phyloP scores from a whole-genome alignment of 1,140 invertebrate species.

The Bombyx mandarina region DNA sequence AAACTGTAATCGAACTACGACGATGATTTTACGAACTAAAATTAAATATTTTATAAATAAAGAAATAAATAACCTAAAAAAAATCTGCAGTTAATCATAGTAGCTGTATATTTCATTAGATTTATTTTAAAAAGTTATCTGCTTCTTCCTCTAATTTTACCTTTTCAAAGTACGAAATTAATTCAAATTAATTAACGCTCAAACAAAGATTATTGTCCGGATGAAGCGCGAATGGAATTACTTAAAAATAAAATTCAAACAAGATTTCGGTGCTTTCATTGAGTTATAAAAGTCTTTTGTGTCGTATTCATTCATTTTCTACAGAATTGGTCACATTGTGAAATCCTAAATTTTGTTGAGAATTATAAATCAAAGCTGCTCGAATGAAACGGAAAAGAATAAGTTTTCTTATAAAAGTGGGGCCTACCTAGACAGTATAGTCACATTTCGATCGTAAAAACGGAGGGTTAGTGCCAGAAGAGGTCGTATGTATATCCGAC shows the following conservation, averaged over 20 bases:
- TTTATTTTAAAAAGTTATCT: background rate
- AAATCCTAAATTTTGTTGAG: background rate
- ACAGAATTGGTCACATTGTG: background rate
- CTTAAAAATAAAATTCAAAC: slow-evolving; percentile 32
- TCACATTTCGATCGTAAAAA: slow-evolving; percentile 43
- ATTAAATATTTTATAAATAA: too few relatives aligned
- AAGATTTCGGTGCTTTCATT: slow-evolving; percentile 32
- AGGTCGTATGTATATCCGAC: slow-evolving; percentile 33
- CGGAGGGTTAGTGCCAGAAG: slow-evolving; percentile 36
- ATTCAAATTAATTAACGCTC: slow-evolving; percentile 57
- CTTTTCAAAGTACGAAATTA: slow-evolving; percentile 38
- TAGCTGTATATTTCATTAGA: too few relatives aligned
- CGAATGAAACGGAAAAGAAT: slow-evolving; percentile 11
- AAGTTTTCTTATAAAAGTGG: slow-evolving; percentile 13
- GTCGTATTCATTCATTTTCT: slow-evolving; percentile 6
- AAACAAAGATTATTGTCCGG: slow-evolving; percentile 52
- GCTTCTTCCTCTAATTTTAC: slow-evolving; percentile 27
- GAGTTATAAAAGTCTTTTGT: slow-evolving; percentile 30
- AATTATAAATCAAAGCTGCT: slow-evolving; percentile 5
- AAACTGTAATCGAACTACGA: too few relatives aligned
- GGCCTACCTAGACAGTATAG: slow-evolving; percentile 22
- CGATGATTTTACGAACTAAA: too few relatives aligned
- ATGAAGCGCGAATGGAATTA: slow-evolving; percentile 36
- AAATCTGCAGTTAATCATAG: too few relatives aligned
- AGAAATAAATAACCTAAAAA: too few relatives aligned